Evolutionary conservation across 1,140 invertebrate genomes (phyloP).

Genomic region (Zaprionus africanus): DNA sequence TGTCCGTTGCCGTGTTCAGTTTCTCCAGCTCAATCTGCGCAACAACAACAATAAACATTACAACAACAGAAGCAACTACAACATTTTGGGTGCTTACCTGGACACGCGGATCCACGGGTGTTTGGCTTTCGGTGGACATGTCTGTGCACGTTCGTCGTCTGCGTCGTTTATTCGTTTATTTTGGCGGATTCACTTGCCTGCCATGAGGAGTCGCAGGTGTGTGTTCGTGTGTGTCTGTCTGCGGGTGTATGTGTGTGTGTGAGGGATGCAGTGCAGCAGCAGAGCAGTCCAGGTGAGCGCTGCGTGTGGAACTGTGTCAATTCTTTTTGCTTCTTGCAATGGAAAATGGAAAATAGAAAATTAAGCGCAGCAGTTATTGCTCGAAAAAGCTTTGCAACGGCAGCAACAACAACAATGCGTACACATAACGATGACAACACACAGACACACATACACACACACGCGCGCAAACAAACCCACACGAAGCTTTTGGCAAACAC

Average conservation of each 20-base stretch:
- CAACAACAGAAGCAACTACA: neutral
- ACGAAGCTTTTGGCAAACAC: constrained; percentile 46
- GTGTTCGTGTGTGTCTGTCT: neutral
- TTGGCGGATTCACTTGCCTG: neutral
- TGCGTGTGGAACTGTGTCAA: constrained; percentile 42
- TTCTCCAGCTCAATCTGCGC: constrained; percentile 96
- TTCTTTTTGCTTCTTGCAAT: constrained; percentile 23
- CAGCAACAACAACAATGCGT: constrained; percentile 44
- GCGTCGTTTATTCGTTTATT: neutral
- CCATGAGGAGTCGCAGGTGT: neutral
- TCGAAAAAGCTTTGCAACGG: constrained; percentile 46
- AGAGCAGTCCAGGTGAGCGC: neutral
- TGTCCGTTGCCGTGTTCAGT: constrained; percentile 96
- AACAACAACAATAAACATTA: neutral
- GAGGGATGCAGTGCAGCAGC: neutral
- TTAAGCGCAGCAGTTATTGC: constrained; percentile 45
- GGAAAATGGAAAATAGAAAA: constrained; percentile 35
- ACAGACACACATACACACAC: neutral
- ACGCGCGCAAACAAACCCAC: neutral
- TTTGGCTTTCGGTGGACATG: constrained; percentile 84
- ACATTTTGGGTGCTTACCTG: constrained; percentile 55
- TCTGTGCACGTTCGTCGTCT: constrained; percentile 8
- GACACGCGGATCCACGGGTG: constrained; percentile 85
- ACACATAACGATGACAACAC: constrained; percentile 68
- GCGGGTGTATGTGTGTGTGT: neutral